Conservation (phyloP, 2,888 invertebrate genomes). For the Diadromus collaris region DNA sequence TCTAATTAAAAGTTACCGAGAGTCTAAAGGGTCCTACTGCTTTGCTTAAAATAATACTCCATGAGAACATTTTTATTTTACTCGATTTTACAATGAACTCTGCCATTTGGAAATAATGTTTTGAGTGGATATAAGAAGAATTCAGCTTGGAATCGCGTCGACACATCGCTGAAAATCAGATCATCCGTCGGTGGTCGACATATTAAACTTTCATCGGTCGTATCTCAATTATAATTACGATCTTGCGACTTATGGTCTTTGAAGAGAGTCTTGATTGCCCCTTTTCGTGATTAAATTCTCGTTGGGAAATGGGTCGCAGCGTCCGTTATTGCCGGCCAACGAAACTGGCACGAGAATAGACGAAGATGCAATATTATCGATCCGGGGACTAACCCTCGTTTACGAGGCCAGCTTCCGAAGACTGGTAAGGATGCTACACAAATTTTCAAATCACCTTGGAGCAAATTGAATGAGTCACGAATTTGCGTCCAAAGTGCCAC, state of each 20-base stretch:
- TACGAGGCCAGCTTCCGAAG: conserved; percentile 21
- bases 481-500: conserved; percentile 56
- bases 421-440: conserved; percentile 26
- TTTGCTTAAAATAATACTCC: background rate
- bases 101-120: background rate
- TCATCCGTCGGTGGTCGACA: background rate
- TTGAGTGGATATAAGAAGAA: background rate
- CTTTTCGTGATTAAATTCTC: background rate
- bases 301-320: conserved; percentile 4
- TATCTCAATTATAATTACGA: background rate
- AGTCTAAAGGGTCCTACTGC: background rate
- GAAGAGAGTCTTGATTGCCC: background rate
- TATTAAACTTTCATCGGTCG: conserved; percentile 4
- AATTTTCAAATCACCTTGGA: conserved; percentile 64
- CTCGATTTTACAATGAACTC: background rate
- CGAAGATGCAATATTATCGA: conserved; percentile 17
- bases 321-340: background rate
- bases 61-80: background rate
- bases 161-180: background rate
- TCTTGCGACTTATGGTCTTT: background rate
- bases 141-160: background rate
- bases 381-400: conserved; percentile 9
- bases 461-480: conserved; percentile 65
- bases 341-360: background rate
- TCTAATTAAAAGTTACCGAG: conserved; percentile 9